Evolutionary conservation across 2,797 vertebrate species (phyloP).

Genomic region (Phoeniculus purpureus): DNA sequence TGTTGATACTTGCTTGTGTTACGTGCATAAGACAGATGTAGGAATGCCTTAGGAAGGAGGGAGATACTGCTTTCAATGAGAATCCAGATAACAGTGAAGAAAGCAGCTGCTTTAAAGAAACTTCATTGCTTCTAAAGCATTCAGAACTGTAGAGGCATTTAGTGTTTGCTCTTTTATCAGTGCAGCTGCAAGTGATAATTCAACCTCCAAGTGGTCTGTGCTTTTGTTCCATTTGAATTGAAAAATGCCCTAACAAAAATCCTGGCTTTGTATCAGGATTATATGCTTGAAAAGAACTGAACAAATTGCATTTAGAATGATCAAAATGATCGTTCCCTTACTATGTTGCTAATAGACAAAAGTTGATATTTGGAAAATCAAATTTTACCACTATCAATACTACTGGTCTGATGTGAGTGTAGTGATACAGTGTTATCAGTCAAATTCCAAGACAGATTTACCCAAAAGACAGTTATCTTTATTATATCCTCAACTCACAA

Average conservation of each 20-base stretch:
- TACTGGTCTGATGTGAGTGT: neutral
- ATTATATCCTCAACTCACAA: conserved; percentile 18
- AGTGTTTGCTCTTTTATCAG: conserved; percentile 78
- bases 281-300: conserved; percentile 70
- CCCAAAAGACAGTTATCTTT: conserved; percentile 47
- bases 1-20: conserved; percentile 65
- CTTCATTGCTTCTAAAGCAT: conserved; percentile 63
- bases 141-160: conserved; percentile 67
- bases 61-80: conserved; percentile 57
- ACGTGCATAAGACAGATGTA: conserved; percentile 73
- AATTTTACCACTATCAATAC: conserved; percentile 23
- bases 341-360: conserved; percentile 27
- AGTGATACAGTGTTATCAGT: conserved; percentile 28
- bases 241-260: conserved; percentile 68
- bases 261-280: conserved; percentile 60
- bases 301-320: conserved; percentile 67
- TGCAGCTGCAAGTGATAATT: conserved; percentile 79
- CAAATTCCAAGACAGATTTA: conserved; percentile 55
- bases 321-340: conserved; percentile 60
- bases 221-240: conserved; percentile 72
- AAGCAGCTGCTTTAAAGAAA: conserved; percentile 75
- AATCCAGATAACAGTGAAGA: conserved; percentile 62
- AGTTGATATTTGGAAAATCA: conserved; percentile 2
- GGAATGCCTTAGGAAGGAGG: conserved; percentile 68
- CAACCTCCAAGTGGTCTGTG: conserved; percentile 67